Base-by-base conservation (phyloP, 2,113 vertebrate species). In the Thalassarche chlororhynchos region DNA sequence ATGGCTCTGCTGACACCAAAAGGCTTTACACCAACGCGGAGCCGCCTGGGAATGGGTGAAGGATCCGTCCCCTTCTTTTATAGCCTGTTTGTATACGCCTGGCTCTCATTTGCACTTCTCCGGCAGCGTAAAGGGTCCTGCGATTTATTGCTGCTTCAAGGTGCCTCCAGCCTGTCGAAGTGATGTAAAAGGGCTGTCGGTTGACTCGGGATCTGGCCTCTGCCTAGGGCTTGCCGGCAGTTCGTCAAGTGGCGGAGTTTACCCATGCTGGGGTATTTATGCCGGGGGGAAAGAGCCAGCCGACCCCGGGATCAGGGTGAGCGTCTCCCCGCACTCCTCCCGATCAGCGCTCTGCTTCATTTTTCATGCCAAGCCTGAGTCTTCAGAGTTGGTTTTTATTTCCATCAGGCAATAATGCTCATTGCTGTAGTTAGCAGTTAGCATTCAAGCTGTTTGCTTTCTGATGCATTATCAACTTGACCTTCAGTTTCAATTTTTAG, bases 391-490 rank as follows among this genome's bases (percentile, higher is more conserved):
- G 25, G 60, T 61, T 97, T 96, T 96, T 93, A 97, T 97, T 96
- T 97, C 96, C 93, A 75, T 96, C 94, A 94, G 95, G 94, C 87
- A 82, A 66, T 97, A 86, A 91, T 66, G 95, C 96, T 97, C 97
- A 92, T 97, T 97, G 92, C 92, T 83, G 95, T 96, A 91, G 95
- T 97, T 97, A 97, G 92, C 89, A 91, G 96, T 89, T 95, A 90
- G 95, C 93, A 77, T 90, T 97, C 97, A 97, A 96, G 92, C 97
- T 96, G 95, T 98, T 97, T 98, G 90, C 96, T 97, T 90, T 96
- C 95, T 91, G 92, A 88, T 97, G 93, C 93, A 74, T 97, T 95
- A 95, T 93, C 96, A 96, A 89, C 92, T 96, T 97, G 96, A 98
- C 97, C 96, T 97, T 96, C 95, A 94, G 68, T 91, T 97, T 95